Evolutionary conservation across 2,888 invertebrate genomes (phyloP).

Genomic region (Arrhopalites spinosus): DNA sequence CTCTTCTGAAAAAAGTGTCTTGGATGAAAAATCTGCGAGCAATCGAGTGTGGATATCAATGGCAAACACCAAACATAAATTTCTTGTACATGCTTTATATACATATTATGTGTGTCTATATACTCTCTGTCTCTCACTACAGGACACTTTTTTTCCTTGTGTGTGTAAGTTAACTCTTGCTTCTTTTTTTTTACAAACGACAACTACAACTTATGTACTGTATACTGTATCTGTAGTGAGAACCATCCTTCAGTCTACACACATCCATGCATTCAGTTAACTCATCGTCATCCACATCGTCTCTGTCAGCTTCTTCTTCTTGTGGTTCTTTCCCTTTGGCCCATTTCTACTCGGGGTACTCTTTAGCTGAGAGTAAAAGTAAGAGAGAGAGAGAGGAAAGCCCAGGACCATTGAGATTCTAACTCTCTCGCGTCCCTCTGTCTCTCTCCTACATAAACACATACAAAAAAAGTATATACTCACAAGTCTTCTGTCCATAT

Average conservation of each 20-base stretch:
- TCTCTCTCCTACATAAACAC: not conserved
- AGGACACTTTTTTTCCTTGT: not conserved
- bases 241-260: constrained; percentile 2
- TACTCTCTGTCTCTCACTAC: not conserved
- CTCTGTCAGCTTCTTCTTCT: not conserved
- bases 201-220: not conserved
- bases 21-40: constrained; percentile 57
- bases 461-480: not conserved
- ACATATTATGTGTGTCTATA: constrained; percentile 31
- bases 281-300: not conserved
- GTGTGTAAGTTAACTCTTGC: not conserved
- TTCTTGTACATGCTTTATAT: constrained; percentile 50
- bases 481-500: constrained; percentile 5
- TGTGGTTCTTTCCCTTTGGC: constrained; percentile 2
- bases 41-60: constrained; percentile 57
- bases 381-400: not conserved
- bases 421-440: constrained; percentile 1
- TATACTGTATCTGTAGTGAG: not conserved
- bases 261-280: no score
- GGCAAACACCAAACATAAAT: constrained; percentile 56
- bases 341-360: not conserved
- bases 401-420: not conserved
- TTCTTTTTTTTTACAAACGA: not conserved
- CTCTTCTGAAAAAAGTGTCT: constrained; percentile 55
- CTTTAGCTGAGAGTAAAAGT: no score